Evolutionary conservation across 2,888 invertebrate species (phyloP).

Genomic region (Ophioninae sp.): DNA sequence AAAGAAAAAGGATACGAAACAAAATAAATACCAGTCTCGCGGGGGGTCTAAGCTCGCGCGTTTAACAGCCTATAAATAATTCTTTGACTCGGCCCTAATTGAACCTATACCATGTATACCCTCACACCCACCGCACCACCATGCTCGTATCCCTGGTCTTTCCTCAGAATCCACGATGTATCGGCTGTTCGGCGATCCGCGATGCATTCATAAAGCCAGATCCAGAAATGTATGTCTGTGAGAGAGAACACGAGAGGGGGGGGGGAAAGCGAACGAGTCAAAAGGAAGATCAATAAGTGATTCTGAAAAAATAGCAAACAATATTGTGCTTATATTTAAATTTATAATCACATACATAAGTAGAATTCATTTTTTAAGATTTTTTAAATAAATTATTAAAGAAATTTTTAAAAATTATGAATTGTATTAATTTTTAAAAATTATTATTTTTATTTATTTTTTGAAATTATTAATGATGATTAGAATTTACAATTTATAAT

Average conservation of each 20-base stretch:
- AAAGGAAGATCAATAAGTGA: constrained; percentile 54
- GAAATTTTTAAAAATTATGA: no score
- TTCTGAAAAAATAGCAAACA: constrained; percentile 30
- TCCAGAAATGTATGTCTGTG: background rate
- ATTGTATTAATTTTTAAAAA: no score
- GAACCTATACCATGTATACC: constrained; percentile 67
- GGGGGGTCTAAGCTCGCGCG: constrained; percentile 71
- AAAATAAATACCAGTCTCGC: constrained; percentile 63
- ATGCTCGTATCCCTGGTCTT: constrained; percentile 30
- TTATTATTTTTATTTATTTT: no score
- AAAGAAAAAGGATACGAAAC: background rate
- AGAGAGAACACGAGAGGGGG: constrained; percentile 45
- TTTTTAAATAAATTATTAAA: no score
- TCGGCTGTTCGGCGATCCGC: constrained; percentile 40
- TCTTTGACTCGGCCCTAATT: constrained; percentile 75
- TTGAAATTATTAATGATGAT: no score
- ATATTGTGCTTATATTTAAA: constrained; percentile 20
- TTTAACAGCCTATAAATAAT: constrained; percentile 74
- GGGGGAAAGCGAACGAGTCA: constrained; percentile 36
- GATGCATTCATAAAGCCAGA: background rate
- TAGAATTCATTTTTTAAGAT: no score
- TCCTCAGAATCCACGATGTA: constrained; percentile 32
- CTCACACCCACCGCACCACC: constrained; percentile 55
- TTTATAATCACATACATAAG: background rate
- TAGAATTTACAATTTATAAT: no score